Evolutionary conservation across 1,140 invertebrate species (phyloP).

Genomic region (Drosophila triauraria): DNA sequence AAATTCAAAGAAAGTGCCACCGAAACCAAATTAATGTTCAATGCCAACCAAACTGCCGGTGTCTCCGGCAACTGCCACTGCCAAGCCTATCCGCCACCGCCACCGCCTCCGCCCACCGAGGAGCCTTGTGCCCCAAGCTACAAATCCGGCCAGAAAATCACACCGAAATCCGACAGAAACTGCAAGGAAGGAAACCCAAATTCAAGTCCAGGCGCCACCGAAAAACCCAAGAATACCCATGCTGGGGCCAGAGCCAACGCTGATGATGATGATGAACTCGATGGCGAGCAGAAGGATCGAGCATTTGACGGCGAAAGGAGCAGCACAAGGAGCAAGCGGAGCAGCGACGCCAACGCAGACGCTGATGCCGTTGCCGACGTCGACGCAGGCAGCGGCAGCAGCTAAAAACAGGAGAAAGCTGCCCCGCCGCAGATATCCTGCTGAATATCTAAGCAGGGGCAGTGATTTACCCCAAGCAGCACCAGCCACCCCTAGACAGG

Average conservation of each 20-base stretch:
- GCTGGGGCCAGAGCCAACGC: constrained; percentile 35
- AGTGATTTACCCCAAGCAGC: constrained; percentile 63
- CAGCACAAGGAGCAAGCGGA: constrained; percentile 13
- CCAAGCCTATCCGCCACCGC: constrained; percentile 22
- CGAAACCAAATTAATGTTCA: constrained; percentile 33
- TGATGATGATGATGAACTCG: constrained; percentile 70
- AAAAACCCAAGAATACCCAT: constrained; percentile 41
- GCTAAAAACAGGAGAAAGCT: constrained; percentile 52
- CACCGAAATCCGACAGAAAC: constrained; percentile 68
- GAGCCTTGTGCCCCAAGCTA: constrained; percentile 55
- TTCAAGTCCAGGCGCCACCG: constrained; percentile 54
- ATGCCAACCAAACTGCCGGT: constrained; percentile 49
- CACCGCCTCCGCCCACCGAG: constrained; percentile 34
- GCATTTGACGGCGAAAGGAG: constrained; percentile 75
- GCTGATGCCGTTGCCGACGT: constrained; percentile 19
- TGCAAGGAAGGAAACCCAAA: constrained; percentile 82
- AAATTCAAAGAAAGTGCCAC: constrained; percentile 34
- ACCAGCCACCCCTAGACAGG: constrained; percentile 75
- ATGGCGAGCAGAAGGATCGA: constrained; percentile 58
- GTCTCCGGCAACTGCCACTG: constrained; percentile 41
- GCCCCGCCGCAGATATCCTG: constrained; percentile 70
- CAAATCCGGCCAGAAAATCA: constrained; percentile 65
- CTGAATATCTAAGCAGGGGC: constrained; percentile 81
- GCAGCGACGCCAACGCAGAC: constrained; percentile 34
- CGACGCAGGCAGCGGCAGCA: constrained; percentile 71